Base-by-base conservation (phyloP, 1,140 invertebrate genomes). In the Habropoda laboriosa region DNA sequence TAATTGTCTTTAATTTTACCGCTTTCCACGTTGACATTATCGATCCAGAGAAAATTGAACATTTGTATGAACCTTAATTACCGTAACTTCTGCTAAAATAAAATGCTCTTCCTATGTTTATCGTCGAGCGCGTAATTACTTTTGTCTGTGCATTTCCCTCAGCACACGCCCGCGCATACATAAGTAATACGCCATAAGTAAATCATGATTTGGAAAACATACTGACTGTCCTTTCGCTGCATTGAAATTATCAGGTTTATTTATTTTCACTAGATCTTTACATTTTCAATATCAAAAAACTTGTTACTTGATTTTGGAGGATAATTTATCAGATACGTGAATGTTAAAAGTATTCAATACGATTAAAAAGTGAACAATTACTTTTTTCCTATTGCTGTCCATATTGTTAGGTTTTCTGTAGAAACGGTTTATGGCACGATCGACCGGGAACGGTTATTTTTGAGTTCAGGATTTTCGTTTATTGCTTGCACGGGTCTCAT, bases 1-100 rank as follows among this genome's bases (percentile, higher is more conserved):
- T 47, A 83, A 83, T 80, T 80, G 57, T 83, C 60, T 60, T 81
- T 84, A 77, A 80, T 80, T 84, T 80, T 18, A 63, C 16, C 53
- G 47, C 32, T 60, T 47, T 49, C 30, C n/a, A 38, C 57, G 42
- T 58, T 61, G 76, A 74, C 49, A 79, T 74, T 83, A 84, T 80
- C 38, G 81, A 83, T 55, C 61, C n/a, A 24, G 21, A 40, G 45
- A 80, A 77, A 84, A 85, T 80, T 85, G 78, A 49, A 77, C 68
- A 76, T 68, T 77, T 45, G 30, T 66, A 80, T 76, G 75, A 67
- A 76, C 30, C 24, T 55, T 67, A 80, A 85, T 85, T 83, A 85
- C 53, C 77, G 21, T 85, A 80, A 80, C 57, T 83, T 73, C 27
- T 47, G 35, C n/a, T 24, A 47, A 57, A 58, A 75, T 75, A 75